phyloP scores from a whole-genome alignment of 2,113 vertebrate species.

The Chunga burmeisteri region DNA sequence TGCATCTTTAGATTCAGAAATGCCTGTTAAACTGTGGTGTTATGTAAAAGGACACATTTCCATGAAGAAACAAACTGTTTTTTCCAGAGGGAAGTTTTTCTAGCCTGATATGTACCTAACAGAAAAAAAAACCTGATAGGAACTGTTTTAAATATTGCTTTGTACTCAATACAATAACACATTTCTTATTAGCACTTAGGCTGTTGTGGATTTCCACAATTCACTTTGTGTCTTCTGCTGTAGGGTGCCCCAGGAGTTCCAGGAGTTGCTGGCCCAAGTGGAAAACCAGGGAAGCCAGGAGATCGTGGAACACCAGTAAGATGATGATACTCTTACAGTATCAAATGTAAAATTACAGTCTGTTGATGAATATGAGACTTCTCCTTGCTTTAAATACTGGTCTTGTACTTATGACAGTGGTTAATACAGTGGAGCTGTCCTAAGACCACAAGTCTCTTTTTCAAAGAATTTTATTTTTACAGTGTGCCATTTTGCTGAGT shows the following conservation, averaged over 20 bases:
- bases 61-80: background rate
- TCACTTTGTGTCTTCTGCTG: slow-evolving; percentile 9
- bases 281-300: slow-evolving; percentile 89
- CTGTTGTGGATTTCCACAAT: background rate
- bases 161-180: background rate
- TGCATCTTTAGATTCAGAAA: background rate
- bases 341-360: slow-evolving; percentile 10
- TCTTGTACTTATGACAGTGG: background rate
- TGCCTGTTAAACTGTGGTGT: background rate
- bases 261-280: slow-evolving; percentile 83
- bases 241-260: slow-evolving; percentile 91
- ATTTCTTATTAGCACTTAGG: background rate
- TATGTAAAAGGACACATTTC: background rate
- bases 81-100: background rate
- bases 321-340: background rate
- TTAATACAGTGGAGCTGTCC: slow-evolving; percentile 30
- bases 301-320: slow-evolving; percentile 87
- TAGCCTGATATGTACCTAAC: background rate
- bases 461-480: slow-evolving; percentile 41
- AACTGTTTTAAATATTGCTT: background rate
- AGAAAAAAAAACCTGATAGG: background rate
- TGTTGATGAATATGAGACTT: background rate
- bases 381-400: background rate
- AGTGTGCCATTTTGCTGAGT: slow-evolving; percentile 46
- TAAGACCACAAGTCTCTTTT: slow-evolving; percentile 37